phyloP scores from a whole-genome alignment of 2,888 invertebrate species.

The Mycogona germanica region DNA sequence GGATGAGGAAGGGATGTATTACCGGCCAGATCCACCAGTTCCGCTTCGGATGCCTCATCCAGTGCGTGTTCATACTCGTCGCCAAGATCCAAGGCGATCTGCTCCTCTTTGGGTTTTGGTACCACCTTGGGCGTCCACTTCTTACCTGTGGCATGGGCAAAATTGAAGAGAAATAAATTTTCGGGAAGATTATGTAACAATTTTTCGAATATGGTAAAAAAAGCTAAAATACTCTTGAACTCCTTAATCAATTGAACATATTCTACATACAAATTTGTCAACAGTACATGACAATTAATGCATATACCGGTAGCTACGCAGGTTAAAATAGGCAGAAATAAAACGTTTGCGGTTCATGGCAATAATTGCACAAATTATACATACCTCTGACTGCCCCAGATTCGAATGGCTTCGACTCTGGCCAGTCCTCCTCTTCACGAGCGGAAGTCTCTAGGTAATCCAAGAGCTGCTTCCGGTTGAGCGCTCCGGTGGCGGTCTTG shows the following conservation, averaged over 20 bases:
- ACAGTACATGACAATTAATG: no score
- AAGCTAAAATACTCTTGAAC: no score
- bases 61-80: constrained; percentile 91
- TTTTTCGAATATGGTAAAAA: no score
- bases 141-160: constrained; percentile 49
- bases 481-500: constrained; percentile 89
- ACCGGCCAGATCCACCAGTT: constrained; percentile 93
- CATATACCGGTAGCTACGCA: no score
- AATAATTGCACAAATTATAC: background rate
- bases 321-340: background rate
- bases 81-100: constrained; percentile 83
- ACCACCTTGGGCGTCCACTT: constrained; percentile 36
- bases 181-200: no score
- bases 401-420: constrained; percentile 87
- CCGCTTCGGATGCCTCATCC: constrained; percentile 76
- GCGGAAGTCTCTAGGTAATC: constrained; percentile 97
- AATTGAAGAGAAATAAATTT: background rate
- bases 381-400: constrained; percentile 79
- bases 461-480: constrained; percentile 87
- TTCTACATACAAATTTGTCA: no score
- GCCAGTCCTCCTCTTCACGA: constrained; percentile 93
- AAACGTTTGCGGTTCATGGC: background rate
- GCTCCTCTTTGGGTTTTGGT: constrained; percentile 57
- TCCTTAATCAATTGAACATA: no score
- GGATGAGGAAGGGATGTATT: constrained; percentile 39